Percentiles rank a stretch among this genome's conserved stretches.
Evolutionary conservation across 2,797 vertebrate genomes (phyloP).

Genomic region (Macropus fuliginosus): DNA sequence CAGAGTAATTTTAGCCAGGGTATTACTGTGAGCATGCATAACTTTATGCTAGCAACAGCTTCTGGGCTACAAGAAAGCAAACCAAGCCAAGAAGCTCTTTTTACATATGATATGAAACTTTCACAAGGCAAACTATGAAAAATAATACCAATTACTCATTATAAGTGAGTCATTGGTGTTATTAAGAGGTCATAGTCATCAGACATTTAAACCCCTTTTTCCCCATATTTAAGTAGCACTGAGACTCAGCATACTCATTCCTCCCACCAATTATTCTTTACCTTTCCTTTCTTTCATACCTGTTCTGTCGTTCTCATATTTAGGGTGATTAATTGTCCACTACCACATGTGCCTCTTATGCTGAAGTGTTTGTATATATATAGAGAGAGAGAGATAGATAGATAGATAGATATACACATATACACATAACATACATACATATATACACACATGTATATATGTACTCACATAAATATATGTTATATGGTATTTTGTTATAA

Average conservation of each 20-base stretch:
- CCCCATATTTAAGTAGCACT: background rate
- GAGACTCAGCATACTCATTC: background rate
- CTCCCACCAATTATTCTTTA: background rate
- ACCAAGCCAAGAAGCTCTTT: slow-evolving; percentile 32
- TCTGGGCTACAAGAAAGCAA: slow-evolving; percentile 64
- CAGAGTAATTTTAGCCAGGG: slow-evolving; percentile 62
- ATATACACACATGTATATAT: too few species aligned
- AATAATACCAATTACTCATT: slow-evolving; percentile 25
- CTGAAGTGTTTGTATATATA: background rate
- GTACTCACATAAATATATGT: background rate
- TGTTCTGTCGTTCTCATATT: background rate
- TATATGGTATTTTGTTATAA: background rate
- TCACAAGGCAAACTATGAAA: slow-evolving; percentile 31
- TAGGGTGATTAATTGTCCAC: background rate
- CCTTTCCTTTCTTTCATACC: background rate
- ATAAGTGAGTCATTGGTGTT: slow-evolving; percentile 28
- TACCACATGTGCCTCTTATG: background rate
- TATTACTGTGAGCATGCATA: slow-evolving; percentile 62
- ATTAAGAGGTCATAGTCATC: slow-evolving; percentile 16
- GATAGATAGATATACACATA: too few species aligned
- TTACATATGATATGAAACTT: slow-evolving; percentile 27
- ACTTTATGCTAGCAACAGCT: slow-evolving; percentile 64
- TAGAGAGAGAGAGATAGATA: too few species aligned
- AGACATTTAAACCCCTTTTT: background rate
- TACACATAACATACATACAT: too few species aligned